These are phyloP conservation scores for Acrocephalus scirpaceus DNA, from an alignment of 2,797 vertebrate species.

Conservation along the genomic window DNA sequence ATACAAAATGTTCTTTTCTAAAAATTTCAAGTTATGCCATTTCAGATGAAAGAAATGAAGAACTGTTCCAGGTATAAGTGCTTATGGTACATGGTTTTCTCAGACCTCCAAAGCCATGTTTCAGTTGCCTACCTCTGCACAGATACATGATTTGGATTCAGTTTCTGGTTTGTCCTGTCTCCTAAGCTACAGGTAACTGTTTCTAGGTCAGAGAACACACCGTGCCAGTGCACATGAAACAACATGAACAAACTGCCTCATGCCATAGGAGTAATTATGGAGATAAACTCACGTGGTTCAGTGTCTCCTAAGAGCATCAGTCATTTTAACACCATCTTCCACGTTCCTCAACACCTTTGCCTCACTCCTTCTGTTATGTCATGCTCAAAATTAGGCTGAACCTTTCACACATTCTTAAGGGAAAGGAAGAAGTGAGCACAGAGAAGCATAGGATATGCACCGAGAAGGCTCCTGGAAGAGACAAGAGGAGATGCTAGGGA, in stretches of 20 bases:
- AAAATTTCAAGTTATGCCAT: not conserved
- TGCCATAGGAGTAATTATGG: not conserved
- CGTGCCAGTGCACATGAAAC: fast-evolving
- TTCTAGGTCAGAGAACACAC: not conserved
- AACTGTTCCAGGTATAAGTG: not conserved
- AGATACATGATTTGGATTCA: not conserved
- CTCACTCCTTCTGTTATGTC: not conserved
- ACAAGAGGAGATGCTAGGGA: not conserved
- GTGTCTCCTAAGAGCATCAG: not conserved
- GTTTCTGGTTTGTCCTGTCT: not conserved
- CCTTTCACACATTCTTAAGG: not conserved
- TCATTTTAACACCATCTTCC: not conserved
- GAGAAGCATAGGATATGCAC: not conserved
- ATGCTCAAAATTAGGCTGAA: not conserved
- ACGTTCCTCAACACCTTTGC: not conserved
- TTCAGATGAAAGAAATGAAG: not conserved
- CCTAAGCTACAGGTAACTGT: not conserved
- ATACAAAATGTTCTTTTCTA: not conserved
- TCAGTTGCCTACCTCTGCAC: not conserved
- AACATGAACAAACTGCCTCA: not conserved
- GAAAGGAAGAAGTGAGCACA: not conserved
- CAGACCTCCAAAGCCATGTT: not conserved
- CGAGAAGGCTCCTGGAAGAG: not conserved
- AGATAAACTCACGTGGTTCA: not conserved
- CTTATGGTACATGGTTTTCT: not conserved